These are phyloP conservation scores for Diorhabda sublineata DNA, from an alignment of 1,140 invertebrate species.

Conservation along the genomic window DNA sequence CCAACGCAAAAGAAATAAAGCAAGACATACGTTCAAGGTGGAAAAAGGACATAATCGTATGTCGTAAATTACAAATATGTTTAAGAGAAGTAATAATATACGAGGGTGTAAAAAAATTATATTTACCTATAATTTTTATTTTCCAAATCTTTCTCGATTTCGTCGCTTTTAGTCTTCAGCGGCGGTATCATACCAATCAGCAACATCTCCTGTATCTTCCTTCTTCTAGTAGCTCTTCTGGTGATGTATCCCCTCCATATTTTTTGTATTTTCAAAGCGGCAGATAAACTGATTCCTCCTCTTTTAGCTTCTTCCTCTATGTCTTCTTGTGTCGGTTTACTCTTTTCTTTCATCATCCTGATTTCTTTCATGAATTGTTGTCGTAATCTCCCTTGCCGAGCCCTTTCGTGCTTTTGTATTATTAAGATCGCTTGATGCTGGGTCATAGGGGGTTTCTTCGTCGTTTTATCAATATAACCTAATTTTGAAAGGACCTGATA, in stretches of 20 bases:
- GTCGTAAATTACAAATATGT: neutral
- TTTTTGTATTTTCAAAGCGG: constrained; percentile 75
- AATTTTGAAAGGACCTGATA: constrained; percentile 54
- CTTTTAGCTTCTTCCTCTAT: constrained; percentile 47
- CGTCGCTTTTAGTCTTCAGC: constrained; percentile 47
- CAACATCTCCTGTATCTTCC: constrained; percentile 78
- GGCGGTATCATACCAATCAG: constrained; percentile 70
- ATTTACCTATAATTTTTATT: constrained; percentile 52
- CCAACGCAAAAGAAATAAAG: no score
- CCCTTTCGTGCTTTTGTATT: constrained; percentile 86
- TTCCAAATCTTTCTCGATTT: constrained; percentile 49
- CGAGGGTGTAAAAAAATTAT: neutral
- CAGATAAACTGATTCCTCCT: constrained; percentile 53
- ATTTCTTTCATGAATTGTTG: constrained; percentile 91
- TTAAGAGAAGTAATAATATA: neutral
- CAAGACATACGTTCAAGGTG: no score
- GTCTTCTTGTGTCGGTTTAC: constrained; percentile 53
- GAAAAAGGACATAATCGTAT: neutral
- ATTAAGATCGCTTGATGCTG: constrained; percentile 79
- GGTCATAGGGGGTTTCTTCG: constrained; percentile 57
- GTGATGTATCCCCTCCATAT: constrained; percentile 78
- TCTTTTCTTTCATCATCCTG: constrained; percentile 67
- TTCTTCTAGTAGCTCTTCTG: constrained; percentile 61
- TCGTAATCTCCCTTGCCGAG: constrained; percentile 77
- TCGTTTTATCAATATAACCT: constrained; percentile 61